Evolutionary conservation across 2,113 vertebrate genomes (phyloP).

Genomic region (Atlantisia rogersi): DNA sequence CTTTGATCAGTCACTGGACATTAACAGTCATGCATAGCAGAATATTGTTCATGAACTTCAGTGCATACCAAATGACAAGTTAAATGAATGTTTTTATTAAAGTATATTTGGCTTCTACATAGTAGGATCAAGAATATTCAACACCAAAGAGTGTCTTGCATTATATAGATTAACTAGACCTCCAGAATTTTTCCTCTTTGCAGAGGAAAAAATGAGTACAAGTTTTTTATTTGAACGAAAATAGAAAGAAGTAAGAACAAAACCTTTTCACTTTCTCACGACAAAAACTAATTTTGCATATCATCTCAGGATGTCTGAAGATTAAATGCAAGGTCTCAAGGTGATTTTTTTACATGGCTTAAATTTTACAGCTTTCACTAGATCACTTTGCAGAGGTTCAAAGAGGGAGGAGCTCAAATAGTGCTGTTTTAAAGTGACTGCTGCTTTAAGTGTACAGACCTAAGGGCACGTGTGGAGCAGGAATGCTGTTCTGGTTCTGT

Average conservation of each 20-base stretch:
- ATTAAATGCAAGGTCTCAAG: neutral
- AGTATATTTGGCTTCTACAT: neutral
- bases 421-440: neutral
- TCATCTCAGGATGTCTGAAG: neutral
- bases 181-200: neutral
- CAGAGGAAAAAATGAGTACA: neutral
- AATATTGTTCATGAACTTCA: neutral
- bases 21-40: neutral
- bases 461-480: fast-evolving
- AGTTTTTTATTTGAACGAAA: neutral
- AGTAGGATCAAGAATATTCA: neutral
- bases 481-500: neutral
- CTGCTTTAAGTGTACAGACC: neutral
- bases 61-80: neutral
- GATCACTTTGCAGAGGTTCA: neutral
- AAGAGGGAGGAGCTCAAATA: neutral
- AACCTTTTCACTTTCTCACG: neutral
- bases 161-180: neutral
- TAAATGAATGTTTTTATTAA: neutral
- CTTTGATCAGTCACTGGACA: neutral
- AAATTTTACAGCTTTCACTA: neutral
- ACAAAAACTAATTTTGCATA: neutral
- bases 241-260: neutral
- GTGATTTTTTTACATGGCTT: neutral
- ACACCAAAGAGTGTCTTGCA: neutral